Evolutionary conservation across 64 coral and sea anemone species (phyloP), one percentile per base, ranked within the genome.

Genomic region (Pachyseris speciosa): DNA sequence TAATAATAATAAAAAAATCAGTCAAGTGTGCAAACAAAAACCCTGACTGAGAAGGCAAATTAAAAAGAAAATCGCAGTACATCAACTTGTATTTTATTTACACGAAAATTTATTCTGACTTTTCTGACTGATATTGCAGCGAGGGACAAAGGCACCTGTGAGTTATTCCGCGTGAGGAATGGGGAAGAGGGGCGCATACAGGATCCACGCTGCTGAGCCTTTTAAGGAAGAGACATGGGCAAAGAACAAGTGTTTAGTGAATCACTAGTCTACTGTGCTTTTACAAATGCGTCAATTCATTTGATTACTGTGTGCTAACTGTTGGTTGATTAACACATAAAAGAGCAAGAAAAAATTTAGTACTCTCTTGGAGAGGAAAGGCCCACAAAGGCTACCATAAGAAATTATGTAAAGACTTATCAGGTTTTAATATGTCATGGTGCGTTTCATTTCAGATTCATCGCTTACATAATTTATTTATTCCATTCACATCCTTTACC

Each of bases 121-220:
- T 53, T 10, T 26, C 4, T 26, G 22, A 17, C 9, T 71, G 22
- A 12, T 31, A 52, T 44, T 52, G 26, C 27, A 53, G n/a, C 16
- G 19, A 81, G 53, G 77, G 77, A 63, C 36, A 63, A 34, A 79
- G 19, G 77, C 77, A 81, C 77, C 77, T 81, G 77, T 61, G 52
- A 81, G 25, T 63, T 63, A 61, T 55, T 61, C 77, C 77, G 77
- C 77, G 77, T 34, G 77, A 81, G 77, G 77, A 81, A 81, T 81
- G 77, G 77, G 53, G 77, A 81, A 40, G 51, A 81, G 77, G 77
- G 32, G 77, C 53, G 22, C 30, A 39, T 39, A 63, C 77, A 20
- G 77, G 77, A 34, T 81, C 53, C 77, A 41, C 36, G 33, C 77
- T 81, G 33, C 52, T 15, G 33, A 27, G 33, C 77, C 77, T 81